Evolutionary conservation across 2,113 vertebrate species (phyloP).

Genomic region (Notechis scutatus): DNA sequence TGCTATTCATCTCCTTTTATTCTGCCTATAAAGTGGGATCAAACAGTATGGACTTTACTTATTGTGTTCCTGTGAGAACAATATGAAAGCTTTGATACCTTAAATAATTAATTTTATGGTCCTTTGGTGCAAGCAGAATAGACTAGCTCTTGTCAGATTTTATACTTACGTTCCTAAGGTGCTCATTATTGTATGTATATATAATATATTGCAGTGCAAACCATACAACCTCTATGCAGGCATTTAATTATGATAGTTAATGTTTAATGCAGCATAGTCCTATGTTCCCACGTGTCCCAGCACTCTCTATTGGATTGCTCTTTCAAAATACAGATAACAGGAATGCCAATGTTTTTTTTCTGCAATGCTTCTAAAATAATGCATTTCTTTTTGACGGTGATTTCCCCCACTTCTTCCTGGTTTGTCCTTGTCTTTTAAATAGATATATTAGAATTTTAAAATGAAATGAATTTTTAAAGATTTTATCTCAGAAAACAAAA

Average conservation of each 20-base stretch:
- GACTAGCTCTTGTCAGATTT: neutral
- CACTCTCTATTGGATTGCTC: neutral
- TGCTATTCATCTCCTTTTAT: neutral
- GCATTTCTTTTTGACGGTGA: neutral
- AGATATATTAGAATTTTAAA: neutral
- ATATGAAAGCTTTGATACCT: neutral
- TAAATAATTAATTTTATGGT: neutral
- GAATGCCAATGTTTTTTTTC: neutral
- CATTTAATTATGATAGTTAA: conserved; percentile 1
- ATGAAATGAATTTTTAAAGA: neutral
- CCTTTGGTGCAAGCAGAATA: conserved; percentile 10
- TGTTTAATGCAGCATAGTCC: neutral
- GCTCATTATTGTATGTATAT: conserved; percentile 12
- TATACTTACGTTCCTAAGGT: conserved; percentile 21
- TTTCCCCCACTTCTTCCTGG: neutral
- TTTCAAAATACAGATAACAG: neutral
- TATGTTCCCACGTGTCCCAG: neutral
- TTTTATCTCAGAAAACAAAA: neutral
- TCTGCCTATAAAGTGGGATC: neutral
- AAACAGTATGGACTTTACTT: neutral
- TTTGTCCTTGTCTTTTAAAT: neutral
- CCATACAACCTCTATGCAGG: neutral
- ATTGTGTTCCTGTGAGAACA: neutral
- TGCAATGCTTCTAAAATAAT: accelerated
- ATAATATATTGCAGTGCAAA: conserved; percentile 5